Evolutionary conservation across 2,888 invertebrate genomes (phyloP).

Genomic region (Maniola hyperantus): DNA sequence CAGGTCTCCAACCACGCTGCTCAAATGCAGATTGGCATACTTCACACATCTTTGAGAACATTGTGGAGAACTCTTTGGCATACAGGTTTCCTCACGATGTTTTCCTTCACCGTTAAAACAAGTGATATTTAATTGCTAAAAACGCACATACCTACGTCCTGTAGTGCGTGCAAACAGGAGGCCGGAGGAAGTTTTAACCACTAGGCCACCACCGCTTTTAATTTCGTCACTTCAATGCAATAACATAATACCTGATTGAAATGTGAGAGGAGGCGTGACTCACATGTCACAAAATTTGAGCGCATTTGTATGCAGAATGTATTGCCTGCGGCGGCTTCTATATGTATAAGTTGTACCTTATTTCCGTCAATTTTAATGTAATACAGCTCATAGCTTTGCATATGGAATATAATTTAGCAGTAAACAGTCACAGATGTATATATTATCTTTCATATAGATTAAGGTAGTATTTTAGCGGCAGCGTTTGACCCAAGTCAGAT

Average conservation of each 20-base stretch:
- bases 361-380: constrained; percentile 38
- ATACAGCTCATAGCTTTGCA: constrained; percentile 37
- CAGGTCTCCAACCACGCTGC: no score
- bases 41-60: no score
- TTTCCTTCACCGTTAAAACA: no score
- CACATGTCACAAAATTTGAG: constrained; percentile 31
- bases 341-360: constrained; percentile 23
- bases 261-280: constrained; percentile 28
- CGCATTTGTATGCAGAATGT: constrained; percentile 34
- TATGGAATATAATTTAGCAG: constrained; percentile 33
- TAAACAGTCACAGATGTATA: not conserved
- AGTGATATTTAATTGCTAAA: no score
- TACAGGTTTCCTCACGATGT: no score
- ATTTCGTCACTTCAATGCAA: constrained; percentile 5
- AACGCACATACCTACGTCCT: no score
- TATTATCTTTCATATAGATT: no score
- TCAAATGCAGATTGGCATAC: no score
- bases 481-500: not conserved
- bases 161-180: no score
- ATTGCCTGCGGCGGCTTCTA: constrained; percentile 23
- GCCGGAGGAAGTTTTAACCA: no score
- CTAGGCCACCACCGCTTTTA: no score
- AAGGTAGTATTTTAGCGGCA: not conserved
- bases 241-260: constrained; percentile 23
- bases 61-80: no score